Evolutionary conservation across 2,113 vertebrate species (phyloP), one percentile per base, ranked within the genome.

Genomic region (Diglossa brunneiventris): DNA sequence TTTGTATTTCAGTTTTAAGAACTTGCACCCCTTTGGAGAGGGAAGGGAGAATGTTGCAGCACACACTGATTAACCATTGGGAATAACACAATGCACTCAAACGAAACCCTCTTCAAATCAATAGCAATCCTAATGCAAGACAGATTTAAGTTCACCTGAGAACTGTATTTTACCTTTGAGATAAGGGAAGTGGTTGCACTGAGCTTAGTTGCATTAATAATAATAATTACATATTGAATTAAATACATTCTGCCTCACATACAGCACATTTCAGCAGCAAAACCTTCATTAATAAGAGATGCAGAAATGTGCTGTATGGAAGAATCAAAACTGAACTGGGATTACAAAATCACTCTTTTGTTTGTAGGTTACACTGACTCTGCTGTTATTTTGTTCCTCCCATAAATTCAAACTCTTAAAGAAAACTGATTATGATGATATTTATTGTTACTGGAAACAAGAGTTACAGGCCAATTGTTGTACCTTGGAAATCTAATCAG

Each of bases 231-330:
- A 39, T 67, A 81, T 50, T 0, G 1, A 89, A 92, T 95, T 67
- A 89, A 89, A 90, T 80, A 70, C 47, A 41, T 83, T 80, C 33
- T 77, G 14, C 31, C 24, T 10, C 20, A 67, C 24, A 41, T 50
- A 56, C 26, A 26, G 74, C 31, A 77, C 20, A 74, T 17, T 73
- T 66, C 82, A 90, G 39, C 41, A 85, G 59, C 39, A 87, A 82
- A 83, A n/a, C n/a, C 44, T 88, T 80, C 75, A 61, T 93, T 92
- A 95, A 80, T 77, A 90, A 86, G 84, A 94, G 41, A 59, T 76
- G 63, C 64, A 80, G 62, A 80, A 66, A 62, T 31, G 47, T 26
- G 39, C 58, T 68, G 47, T 46, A 22, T 15, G 41, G n/a, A 68
- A 78, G 49, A 82, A 61, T 68, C 56, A 67, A 72, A 93, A 64